Evolutionary conservation across 64 coral and sea anemone species (phyloP), one percentile per base, ranked within the genome.

Genomic region (Pocillopora verrucosa): DNA sequence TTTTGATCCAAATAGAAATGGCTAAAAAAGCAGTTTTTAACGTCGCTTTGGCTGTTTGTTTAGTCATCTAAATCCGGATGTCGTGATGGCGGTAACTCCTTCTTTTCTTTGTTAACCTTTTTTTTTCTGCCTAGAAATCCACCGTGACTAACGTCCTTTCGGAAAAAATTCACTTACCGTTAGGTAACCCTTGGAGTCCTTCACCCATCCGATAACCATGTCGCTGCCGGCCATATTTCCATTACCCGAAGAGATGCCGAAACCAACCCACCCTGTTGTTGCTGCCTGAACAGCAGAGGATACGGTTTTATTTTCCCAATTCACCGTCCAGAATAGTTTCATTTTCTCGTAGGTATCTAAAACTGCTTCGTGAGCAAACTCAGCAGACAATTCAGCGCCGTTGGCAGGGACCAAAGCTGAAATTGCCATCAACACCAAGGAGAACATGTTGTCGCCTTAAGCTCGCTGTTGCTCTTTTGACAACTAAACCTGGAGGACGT

Each of bases 251-350:
- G 94, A 92, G 76, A 95, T 75, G 14, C 94, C 94, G 12, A 95
- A 72, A 20, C 94, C 94, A 65, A 95, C 70, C 94, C 94, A 95
- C 73, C 94, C 94, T 61, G 60, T 87, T 17, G 94, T 95, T 78
- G 82, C 58, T 37, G 92, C 94, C 82, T 92, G 79, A 74, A 86
- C 90, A 61, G 87, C 94, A 62, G 92, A 89, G 36, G 60, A 70
- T 41, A 95, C 67, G 9, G 78, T 74, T 36, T 88, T 82, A 10
- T 65, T n/a, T 11, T 84, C 74, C 41, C 83, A 86, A 56, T 95
- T 22, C 56, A 95, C 76, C 57, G 61, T 89, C 94, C 94, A 95
- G 45, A 79, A 92, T 0, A 95, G 76, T 13, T 84, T 61, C 74
- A 72, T 89, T 0, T 20, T 78, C 76, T 72, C 88, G 16, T 15